Percentiles rank a stretch among this genome's conserved stretches.
Conservation (phyloP, 2,888 invertebrate species). For the Ferrisia virgata region DNA sequence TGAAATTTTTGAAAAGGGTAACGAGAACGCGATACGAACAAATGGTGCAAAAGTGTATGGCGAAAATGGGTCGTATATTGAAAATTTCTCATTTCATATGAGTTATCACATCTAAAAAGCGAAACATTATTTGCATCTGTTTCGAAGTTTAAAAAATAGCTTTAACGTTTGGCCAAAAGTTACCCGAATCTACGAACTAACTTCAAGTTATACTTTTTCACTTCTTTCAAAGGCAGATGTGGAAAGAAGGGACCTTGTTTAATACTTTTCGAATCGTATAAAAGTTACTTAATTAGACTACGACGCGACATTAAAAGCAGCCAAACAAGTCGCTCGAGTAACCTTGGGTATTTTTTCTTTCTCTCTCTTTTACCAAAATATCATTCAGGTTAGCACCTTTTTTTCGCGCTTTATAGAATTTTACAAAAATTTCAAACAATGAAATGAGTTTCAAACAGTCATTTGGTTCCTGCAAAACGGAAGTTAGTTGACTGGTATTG, state of each 20-base stretch:
- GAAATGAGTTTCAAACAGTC: no score
- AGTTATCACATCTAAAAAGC: background rate
- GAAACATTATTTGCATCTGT: conserved; percentile 3
- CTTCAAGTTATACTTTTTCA: background rate
- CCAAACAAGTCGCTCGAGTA: background rate
- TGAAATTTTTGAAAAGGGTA: background rate
- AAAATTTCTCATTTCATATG: background rate
- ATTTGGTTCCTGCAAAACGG: no score
- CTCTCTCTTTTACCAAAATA: background rate
- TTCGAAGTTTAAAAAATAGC: background rate
- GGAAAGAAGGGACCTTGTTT: background rate
- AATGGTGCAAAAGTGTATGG: background rate
- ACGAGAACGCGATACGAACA: background rate
- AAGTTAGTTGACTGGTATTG: no score
- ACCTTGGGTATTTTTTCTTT: background rate
- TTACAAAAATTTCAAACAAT: no score
- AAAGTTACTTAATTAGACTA: background rate
- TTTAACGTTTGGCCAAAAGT: background rate
- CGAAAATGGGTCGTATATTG: background rate
- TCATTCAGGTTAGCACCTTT: background rate
- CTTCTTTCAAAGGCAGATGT: background rate
- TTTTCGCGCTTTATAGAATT: no score
- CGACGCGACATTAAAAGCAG: background rate
- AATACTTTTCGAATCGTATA: background rate
- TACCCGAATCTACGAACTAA: background rate